Conservation (phyloP, 1,140 invertebrate genomes). For the Aphaenogaster rudis region DNA sequence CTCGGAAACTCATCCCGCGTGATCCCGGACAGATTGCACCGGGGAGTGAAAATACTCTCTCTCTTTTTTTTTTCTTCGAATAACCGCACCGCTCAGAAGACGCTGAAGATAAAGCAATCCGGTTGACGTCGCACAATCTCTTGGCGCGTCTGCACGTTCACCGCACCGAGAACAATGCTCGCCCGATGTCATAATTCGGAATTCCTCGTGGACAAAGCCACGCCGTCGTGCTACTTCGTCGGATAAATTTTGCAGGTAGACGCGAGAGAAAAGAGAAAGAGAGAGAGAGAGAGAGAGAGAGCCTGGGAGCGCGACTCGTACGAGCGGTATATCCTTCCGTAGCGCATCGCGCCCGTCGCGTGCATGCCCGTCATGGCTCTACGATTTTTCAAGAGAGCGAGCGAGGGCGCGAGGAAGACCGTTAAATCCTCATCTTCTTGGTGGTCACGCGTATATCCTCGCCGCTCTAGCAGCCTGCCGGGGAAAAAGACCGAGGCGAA, state of each 20-base stretch:
- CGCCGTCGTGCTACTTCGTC: conserved; percentile 26
- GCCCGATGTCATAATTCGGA: conserved; percentile 57
- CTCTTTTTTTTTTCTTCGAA: neutral
- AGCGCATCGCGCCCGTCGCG: conserved; percentile 39
- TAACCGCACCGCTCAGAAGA: conserved; percentile 47
- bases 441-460: conserved; percentile 59
- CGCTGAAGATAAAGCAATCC: conserved; percentile 54
- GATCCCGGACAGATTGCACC: conserved; percentile 58
- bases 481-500: neutral
- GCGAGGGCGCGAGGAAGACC: conserved; percentile 20
- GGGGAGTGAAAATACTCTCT: conserved; percentile 30
- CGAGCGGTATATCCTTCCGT: conserved; percentile 28
- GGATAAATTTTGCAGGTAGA: conserved; percentile 54
- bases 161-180: conserved; percentile 45
- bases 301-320: conserved; percentile 1
- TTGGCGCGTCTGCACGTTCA: conserved; percentile 28
- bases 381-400: conserved; percentile 56
- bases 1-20: conserved; percentile 56
- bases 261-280: neutral
- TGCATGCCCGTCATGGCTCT: conserved; percentile 63
- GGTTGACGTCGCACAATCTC: conserved; percentile 53
- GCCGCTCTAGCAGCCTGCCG: neutral
- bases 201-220: conserved; percentile 47
- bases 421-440: conserved; percentile 65
- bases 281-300: neutral